Base-by-base conservation (phyloP, 2,888 invertebrate species). In the Eremobia ochroleuca region DNA sequence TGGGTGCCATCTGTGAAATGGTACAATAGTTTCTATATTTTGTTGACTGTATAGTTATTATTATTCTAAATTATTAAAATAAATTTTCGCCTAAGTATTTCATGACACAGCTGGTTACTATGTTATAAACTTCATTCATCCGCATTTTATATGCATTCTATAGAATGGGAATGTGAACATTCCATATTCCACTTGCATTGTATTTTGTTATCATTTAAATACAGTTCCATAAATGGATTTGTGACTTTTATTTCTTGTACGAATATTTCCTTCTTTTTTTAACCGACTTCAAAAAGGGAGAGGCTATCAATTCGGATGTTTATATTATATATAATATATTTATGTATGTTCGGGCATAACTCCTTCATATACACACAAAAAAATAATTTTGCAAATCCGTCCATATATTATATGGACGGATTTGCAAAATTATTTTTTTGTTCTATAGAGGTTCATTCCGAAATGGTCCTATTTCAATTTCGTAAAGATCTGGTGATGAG, bases 131-230 rank as follows among this genome's bases (percentile, higher is more conserved):
- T 46, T 67, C 15, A 64, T 37, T 40, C 21, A 18, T 65, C n/a
- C 3, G 78, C 81, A 85, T 84, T 81, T 72, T 55, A n/a, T 40
- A 40, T 77, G 73, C 61, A 34, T 71, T 66, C 65, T 58, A 70
- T 71, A 74, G n/a, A 73, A 72, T 65, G 64, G 85, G 85, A 82
- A 85, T 85, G 83, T 74, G 28, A 46, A 70, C 85, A 85, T 85
- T 85, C 79, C 82, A 74, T 72, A 55, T 49, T 68, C 65, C 67
- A 79, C 46, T 62, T 78, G 82, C 77, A 67, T 79, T 79, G 79
- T 74, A 70, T 59, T 73, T 77, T 79, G 75, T 66, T 70, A 74
- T 79, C 15, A 59, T 76, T 79, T 65, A 76, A 84, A 76, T 85
- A 82, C 70, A 85, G 71, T 78, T 78, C 25, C 64, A 4, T 46